phyloP scores from a whole-genome alignment of 2,888 invertebrate species.

The Ommatoiulus sabulosus region DNA sequence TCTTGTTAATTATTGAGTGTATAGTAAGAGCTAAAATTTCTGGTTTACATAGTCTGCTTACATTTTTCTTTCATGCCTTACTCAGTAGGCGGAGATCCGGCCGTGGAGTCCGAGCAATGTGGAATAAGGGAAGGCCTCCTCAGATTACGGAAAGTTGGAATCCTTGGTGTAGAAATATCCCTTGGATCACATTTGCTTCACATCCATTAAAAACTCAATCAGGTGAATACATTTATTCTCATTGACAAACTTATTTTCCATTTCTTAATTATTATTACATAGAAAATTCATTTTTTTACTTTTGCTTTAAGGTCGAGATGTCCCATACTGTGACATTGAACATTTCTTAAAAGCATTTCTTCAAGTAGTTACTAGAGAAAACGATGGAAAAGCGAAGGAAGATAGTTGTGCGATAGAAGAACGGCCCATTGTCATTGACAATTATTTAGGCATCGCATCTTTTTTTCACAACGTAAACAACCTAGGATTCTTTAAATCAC shows the following conservation, averaged over 20 bases:
- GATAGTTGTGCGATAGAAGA: slow-evolving; percentile 71
- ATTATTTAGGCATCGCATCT: slow-evolving; percentile 83
- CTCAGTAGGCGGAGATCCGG: slow-evolving; percentile 77
- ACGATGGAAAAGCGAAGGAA: slow-evolving; percentile 21
- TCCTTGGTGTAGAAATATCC: slow-evolving; percentile 83
- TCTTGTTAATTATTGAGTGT: too few relatives aligned
- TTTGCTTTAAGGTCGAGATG: slow-evolving; percentile 65
- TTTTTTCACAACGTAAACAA: slow-evolving; percentile 84
- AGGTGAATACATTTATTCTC: slow-evolving; percentile 58
- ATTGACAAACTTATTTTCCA: neutral
- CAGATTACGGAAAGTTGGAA: slow-evolving; percentile 78
- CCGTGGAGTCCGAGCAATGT: slow-evolving; percentile 80
- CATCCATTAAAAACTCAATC: slow-evolving; percentile 73
- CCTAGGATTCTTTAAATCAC: slow-evolving; percentile 87
- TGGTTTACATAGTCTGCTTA: neutral
- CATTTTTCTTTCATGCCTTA: neutral
- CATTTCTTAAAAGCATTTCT: slow-evolving; percentile 67
- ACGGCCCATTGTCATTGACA: slow-evolving; percentile 80
- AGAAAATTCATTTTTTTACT: slow-evolving; percentile 23
- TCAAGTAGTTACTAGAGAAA: slow-evolving; percentile 61
- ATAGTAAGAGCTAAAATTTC: too few relatives aligned
- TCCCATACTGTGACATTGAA: slow-evolving; percentile 70
- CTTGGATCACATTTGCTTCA: slow-evolving; percentile 81
- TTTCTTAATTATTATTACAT: neutral
- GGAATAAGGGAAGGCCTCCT: slow-evolving; percentile 80